A percentile compares a stretch with the other conserved stretches of the same genome.
Conservation (phyloP, 1,140 invertebrate genomes). For the Penaeus indicus region DNA sequence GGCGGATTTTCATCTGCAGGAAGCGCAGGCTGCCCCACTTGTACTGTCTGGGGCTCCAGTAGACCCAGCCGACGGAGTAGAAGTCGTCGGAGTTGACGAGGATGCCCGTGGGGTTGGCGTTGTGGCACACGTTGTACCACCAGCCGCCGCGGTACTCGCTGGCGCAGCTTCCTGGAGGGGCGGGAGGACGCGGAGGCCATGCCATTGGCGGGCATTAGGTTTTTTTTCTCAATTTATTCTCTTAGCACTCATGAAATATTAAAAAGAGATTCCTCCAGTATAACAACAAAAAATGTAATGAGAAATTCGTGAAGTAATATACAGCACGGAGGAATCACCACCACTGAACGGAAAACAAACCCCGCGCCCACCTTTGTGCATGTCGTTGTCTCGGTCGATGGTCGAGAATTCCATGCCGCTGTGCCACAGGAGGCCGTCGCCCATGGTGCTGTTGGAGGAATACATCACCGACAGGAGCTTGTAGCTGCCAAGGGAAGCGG, state of each 20-base stretch:
- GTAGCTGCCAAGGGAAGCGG: conserved; percentile 38
- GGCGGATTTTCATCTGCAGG: conserved; percentile 70
- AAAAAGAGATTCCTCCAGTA: too few species aligned
- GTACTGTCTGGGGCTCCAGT: conserved; percentile 69
- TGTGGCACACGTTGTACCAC: conserved; percentile 69
- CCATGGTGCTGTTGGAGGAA: conserved; percentile 65
- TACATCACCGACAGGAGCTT: conserved; percentile 54
- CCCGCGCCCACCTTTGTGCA: conserved; percentile 59
- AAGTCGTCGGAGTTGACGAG: conserved; percentile 68
- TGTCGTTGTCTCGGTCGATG: conserved; percentile 68
- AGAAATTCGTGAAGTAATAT: too few species aligned
- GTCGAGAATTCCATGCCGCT: conserved; percentile 68
- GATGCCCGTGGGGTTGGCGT: conserved; percentile 68
- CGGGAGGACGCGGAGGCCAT: background rate
- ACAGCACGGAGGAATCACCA: background rate
- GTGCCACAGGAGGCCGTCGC: conserved; percentile 66
- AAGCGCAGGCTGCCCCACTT: conserved; percentile 67
- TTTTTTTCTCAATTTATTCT: too few species aligned
- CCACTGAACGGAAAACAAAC: background rate
- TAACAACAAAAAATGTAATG: too few species aligned
- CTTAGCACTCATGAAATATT: too few species aligned
- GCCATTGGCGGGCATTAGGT: too few species aligned
- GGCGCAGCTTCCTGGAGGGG: conserved; percentile 66
- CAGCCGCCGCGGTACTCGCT: conserved; percentile 67
- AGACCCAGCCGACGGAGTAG: conserved; percentile 68